Evolutionary conservation across 1,140 invertebrate genomes (phyloP).

Genomic region (Drosophila suzukii): DNA sequence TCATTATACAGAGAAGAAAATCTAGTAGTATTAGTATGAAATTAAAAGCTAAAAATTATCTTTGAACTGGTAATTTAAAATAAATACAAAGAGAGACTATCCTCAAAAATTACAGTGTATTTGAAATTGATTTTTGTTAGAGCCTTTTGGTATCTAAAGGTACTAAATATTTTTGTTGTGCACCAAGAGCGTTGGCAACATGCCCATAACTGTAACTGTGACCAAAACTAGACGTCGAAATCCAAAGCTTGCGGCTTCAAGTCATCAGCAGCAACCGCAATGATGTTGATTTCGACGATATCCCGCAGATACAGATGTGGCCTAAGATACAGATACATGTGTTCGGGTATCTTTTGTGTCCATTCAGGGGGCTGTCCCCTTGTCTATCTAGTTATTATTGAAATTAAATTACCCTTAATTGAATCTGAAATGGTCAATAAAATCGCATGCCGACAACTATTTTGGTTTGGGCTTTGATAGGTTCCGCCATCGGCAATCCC

Average conservation of each 20-base stretch:
- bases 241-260: slow-evolving; percentile 47
- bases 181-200: slow-evolving; percentile 5
- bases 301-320: slow-evolving; percentile 28
- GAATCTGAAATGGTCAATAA: slow-evolving; percentile 84
- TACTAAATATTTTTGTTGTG: background rate
- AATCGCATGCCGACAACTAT: slow-evolving; percentile 80
- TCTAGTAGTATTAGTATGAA: background rate
- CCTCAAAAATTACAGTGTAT: no score
- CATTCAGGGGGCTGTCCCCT: slow-evolving; percentile 35
- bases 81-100: no score
- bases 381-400: slow-evolving; percentile 79
- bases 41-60: background rate
- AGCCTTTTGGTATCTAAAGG: background rate
- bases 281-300: slow-evolving; percentile 14
- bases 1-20: slow-evolving; percentile 16
- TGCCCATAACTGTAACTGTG: slow-evolving; percentile 49
- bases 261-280: slow-evolving; percentile 57
- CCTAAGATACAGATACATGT: slow-evolving; percentile 21
- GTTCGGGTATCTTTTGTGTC: slow-evolving; percentile 19
- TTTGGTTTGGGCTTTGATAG: slow-evolving; percentile 63
- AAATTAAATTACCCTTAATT: slow-evolving; percentile 84
- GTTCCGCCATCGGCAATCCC: slow-evolving; percentile 31
- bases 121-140: no score
- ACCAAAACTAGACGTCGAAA: slow-evolving; percentile 32
- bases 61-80: no score